Base-by-base conservation (phyloP, 2,797 vertebrate genomes). In the Myotis daubentonii region DNA sequence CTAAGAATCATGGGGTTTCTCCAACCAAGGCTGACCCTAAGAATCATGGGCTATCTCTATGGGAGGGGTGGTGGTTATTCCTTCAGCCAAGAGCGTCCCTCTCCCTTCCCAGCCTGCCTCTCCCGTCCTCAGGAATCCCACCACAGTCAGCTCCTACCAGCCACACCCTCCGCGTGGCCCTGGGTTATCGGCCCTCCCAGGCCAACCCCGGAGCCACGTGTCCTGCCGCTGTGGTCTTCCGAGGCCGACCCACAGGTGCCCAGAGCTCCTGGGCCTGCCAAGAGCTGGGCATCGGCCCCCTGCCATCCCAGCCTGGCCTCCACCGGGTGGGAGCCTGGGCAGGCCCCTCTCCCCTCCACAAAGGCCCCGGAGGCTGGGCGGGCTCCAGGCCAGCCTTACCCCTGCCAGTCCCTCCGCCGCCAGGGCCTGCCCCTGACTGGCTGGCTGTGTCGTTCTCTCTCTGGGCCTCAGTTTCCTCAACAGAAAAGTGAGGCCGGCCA, bases 91-190 rank as follows among this genome's bases (percentile, higher is more conserved):
- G 47, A 47, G 47, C 11, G 8, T 16, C 36, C 9, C 0, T 4
- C 19, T 33, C 75, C 53, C 51, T 65, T 38, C 36, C 41, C 47
- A 28, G n/a, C 11, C 1, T 33, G 11, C 71, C 51, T 20, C 33
- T 51, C 38, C 66, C 6, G 11, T 49, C 66, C 62, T 51, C 33
- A 36, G 47, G 3, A 44, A 30, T 10, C 10, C 33, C 60, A 28
- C 44, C 2, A 0, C 8, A 9, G 65, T 30, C 76, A 16, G 47
- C 8, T 55, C 28, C 75, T 20, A 23, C 49, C 28, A 20, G 17
- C 47, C 36, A 22, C 0, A 6, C 6, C 19, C 13, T 25, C 20
- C n/a, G 33, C 38, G 36, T 3, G 0, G 20, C 10, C 28, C 70
- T 8, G 6, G 9, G 53, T 49, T 28, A 2, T 20, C 11, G 60